These are phyloP conservation scores for Nemurella pictetii DNA, from an alignment of 2,888 invertebrate genomes.

Conservation along the genomic window DNA sequence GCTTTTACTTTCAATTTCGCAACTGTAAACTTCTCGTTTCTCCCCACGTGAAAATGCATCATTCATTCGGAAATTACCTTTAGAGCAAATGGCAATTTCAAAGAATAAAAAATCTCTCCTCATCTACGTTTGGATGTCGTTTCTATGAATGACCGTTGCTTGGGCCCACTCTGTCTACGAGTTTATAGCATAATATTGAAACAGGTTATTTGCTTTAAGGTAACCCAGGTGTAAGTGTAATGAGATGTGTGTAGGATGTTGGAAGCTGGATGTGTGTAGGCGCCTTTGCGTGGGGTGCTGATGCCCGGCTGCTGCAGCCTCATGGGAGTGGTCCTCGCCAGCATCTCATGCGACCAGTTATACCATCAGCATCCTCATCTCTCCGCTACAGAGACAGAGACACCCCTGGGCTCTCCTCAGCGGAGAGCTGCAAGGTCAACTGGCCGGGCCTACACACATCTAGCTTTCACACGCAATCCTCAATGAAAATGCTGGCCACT, in stretches of 20 bases:
- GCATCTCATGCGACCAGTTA: not conserved
- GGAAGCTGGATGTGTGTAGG: constrained; percentile 4
- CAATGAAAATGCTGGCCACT: constrained; percentile 6
- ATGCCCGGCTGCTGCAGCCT: not conserved
- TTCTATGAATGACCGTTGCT: constrained; percentile 10
- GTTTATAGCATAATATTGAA: not conserved
- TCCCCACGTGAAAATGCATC: not conserved
- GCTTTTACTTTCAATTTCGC: not conserved
- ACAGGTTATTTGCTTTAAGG: not conserved
- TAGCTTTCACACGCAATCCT: not conserved
- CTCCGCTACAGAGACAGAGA: not conserved
- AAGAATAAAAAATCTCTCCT: constrained; percentile 1
- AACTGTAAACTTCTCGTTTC: not conserved
- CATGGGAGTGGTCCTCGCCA: constrained; percentile 17
- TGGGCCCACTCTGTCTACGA: constrained; percentile 19
- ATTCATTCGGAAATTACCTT: not conserved
- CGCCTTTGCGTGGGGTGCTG: constrained; percentile 8
- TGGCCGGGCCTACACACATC: not conserved
- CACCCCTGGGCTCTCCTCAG: not conserved
- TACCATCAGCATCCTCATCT: constrained; percentile 23
- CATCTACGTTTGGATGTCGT: not conserved
- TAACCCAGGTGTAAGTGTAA: constrained; percentile 19
- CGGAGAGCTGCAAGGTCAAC: constrained; percentile 11
- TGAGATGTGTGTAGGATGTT: constrained; percentile 10
- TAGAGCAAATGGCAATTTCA: not conserved